Conservation (phyloP, 2,113 vertebrate species). For the Prolemur simus region DNA sequence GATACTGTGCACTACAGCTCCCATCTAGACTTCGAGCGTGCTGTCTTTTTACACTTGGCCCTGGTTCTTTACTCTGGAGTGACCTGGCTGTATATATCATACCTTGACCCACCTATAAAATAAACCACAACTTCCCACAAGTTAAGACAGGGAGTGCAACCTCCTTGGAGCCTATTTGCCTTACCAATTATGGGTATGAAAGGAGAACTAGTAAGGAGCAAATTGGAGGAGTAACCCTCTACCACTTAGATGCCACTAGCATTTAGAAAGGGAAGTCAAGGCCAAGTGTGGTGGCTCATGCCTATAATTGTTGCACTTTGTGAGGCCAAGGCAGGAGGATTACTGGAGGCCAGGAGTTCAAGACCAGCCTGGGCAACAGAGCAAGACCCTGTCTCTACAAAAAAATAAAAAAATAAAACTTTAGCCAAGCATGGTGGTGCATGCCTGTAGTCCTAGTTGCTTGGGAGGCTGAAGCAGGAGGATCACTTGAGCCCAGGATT, state of each 20-base stretch:
- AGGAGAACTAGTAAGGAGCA: not conserved
- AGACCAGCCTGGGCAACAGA: too few species aligned
- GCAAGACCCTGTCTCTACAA: too few species aligned
- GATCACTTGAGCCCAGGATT: too few species aligned
- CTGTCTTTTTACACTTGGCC: not conserved
- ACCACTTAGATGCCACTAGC: not conserved
- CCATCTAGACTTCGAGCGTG: not conserved
- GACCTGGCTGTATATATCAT: not conserved
- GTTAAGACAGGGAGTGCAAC: not conserved
- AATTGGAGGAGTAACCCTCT: not conserved
- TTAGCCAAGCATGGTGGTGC: too few species aligned
- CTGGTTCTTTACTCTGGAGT: not conserved
- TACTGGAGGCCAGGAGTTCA: too few species aligned
- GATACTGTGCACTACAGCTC: not conserved
- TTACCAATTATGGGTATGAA: not conserved
- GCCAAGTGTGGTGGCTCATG: too few species aligned
- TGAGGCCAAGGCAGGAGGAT: too few species aligned
- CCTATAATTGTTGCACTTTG: too few species aligned
- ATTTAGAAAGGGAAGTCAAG: not conserved
- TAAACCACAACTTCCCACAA: not conserved
- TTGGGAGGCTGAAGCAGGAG: too few species aligned
- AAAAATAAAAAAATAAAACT: too few species aligned
- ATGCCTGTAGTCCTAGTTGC: too few species aligned
- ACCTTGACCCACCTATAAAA: not conserved
- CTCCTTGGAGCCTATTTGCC: not conserved